Conservation (phyloP, 2,113 vertebrate species). For the Scartelaos histophorus region DNA sequence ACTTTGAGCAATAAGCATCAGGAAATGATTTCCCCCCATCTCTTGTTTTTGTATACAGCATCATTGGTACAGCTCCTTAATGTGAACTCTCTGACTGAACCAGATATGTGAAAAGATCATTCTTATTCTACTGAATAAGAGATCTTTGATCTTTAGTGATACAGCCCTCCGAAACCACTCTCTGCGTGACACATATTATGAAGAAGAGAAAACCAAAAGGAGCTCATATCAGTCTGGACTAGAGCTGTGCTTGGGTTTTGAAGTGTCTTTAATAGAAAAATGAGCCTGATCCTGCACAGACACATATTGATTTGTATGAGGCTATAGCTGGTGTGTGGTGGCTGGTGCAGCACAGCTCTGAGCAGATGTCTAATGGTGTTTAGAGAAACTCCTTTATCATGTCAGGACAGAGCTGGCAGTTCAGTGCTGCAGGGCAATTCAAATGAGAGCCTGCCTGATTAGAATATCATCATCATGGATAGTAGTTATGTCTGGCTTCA, state of each 20-base stretch:
- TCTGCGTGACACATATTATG: no score
- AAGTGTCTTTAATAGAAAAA: constrained; percentile 74
- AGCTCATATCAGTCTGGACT: constrained; percentile 44
- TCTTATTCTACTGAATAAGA: neutral
- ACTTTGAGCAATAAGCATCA: no score
- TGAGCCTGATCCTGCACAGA: constrained; percentile 59
- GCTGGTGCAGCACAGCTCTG: constrained; percentile 66
- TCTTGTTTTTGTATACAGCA: no score
- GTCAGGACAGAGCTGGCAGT: constrained; percentile 91
- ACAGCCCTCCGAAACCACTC: neutral
- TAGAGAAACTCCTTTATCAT: constrained; percentile 90
- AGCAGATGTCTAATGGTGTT: constrained; percentile 97
- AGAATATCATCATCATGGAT: constrained; percentile 99
- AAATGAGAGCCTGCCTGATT: constrained; percentile 96
- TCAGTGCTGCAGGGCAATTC: constrained; percentile 94
- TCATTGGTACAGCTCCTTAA: no score
- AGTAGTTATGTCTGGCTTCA: constrained; percentile 96
- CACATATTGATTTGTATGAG: constrained; percentile 71
- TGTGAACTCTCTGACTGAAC: no score
- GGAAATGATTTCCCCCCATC: no score
- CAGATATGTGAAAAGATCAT: no score
- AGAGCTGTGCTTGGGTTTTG: constrained; percentile 66
- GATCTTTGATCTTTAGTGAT: neutral
- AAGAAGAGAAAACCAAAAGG: neutral
- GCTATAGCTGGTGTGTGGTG: constrained; percentile 39